Evolutionary conservation across 1,140 invertebrate genomes (phyloP), one percentile per base, ranked within the genome.

Genomic region (Mya arenaria): DNA sequence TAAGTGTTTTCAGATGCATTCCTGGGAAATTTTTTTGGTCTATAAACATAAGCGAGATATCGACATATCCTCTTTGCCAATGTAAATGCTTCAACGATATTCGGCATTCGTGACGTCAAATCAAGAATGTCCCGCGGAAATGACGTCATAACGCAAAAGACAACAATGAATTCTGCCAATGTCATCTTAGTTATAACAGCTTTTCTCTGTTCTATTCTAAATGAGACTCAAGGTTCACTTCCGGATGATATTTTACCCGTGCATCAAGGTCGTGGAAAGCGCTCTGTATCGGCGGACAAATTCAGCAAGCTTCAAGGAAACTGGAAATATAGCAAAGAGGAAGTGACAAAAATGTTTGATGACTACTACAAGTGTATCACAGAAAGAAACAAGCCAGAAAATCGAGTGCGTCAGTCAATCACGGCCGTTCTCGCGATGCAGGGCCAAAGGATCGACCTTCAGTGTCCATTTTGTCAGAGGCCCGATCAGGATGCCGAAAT

Each of bases 401-500:
- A 55, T 17, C 69, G 75, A 17, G 55, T 74, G 8, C 39, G 44
- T 4, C 68, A 84, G 56, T 39, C 73, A 3, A 74, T 84, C 10
- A 82, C 72, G 34, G 79, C 84, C 10, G 48, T 85, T 32, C 56
- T 85, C n/a, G 78, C 71, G 15, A 37, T 82, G 1, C 58, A 81
- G 36, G 84, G 84, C 25, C 78, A 85, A 60, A 68, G 60, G 17
- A 63, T 86, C 23, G 69, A 79, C 6, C 39, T 86, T 17, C 77
- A 81, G 44, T 86, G 85, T 37, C 63, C 56, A 10, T 52, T 72
- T 36, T 85, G 84, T 56, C 72, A 44, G 52, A 63, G 88, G 23
- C 88, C 88, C 15, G 88, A 89, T 60, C 81, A 81, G 30, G 72
- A 82, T 37, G 66, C 68, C 25, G 68, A 58, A 28, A 52, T 63